phyloP scores from a whole-genome alignment of 1,140 invertebrate genomes.

The Holotrichia oblita region DNA sequence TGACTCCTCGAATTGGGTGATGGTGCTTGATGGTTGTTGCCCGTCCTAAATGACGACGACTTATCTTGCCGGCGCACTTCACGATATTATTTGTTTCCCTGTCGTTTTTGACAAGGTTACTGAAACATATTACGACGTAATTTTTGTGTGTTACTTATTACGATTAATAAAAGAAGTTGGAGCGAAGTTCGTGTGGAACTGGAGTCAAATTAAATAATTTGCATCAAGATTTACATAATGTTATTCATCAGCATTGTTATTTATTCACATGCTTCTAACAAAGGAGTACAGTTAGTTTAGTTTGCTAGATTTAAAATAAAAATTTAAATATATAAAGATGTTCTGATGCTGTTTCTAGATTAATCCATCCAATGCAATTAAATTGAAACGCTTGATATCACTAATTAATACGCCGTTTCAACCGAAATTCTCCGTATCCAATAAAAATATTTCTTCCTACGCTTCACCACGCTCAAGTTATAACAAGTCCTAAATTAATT shows the following conservation, averaged over 20 bases:
- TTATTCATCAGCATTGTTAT: too few relatives aligned
- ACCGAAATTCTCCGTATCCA: neutral
- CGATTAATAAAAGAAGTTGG: too few relatives aligned
- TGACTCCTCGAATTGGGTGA: constrained; percentile 16
- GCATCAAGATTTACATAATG: too few relatives aligned
- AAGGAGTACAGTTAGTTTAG: too few relatives aligned
- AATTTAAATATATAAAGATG: neutral
- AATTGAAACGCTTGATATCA: neutral
- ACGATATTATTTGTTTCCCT: neutral
- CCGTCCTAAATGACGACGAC: constrained; percentile 1
- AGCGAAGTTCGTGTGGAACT: too few relatives aligned
- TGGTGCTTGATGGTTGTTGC: constrained; percentile 30
- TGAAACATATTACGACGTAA: too few relatives aligned
- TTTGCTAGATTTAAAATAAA: too few relatives aligned
- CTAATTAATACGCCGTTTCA: constrained; percentile 13
- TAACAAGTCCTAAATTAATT: constrained; percentile 28
- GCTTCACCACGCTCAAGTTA: neutral
- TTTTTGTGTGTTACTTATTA: too few relatives aligned
- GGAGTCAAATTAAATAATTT: too few relatives aligned
- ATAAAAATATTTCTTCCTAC: constrained; percentile 10
- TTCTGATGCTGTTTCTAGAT: neutral
- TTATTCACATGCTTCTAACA: too few relatives aligned
- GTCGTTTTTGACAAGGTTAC: too few relatives aligned
- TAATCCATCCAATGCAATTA: neutral
- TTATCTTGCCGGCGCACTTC: constrained; percentile 22